A percentile compares a stretch with the other conserved stretches of the same genome.
These are phyloP conservation scores for Daphoenositta chrysoptera DNA, from an alignment of 2,113 vertebrate species.

Conservation along the genomic window DNA sequence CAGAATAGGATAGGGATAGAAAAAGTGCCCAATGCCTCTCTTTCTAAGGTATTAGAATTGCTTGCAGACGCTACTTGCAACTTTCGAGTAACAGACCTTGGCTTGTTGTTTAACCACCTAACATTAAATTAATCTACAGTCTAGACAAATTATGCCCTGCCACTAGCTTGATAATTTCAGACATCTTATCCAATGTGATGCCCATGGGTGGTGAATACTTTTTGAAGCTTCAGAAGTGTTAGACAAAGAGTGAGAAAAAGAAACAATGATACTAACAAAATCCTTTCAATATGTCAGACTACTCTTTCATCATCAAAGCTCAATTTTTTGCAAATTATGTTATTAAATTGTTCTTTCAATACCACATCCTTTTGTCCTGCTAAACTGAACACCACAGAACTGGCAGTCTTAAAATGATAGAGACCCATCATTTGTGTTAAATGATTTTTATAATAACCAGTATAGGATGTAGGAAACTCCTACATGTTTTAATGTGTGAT, in stretches of 20 bases:
- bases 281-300: background rate
- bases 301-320: background rate
- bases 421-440: background rate
- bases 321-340: background rate
- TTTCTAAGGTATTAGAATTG: background rate
- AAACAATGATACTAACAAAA: background rate
- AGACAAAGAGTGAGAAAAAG: background rate
- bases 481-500: background rate
- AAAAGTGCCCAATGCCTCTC: background rate
- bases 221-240: background rate
- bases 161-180: background rate
- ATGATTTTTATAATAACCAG: background rate
- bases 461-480: background rate
- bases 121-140: background rate
- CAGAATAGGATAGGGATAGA: too few species aligned
- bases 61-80: background rate
- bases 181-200: background rate
- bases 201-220: fast-evolving
- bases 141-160: background rate
- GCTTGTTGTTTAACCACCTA: background rate
- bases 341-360: background rate
- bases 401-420: background rate
- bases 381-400: background rate
- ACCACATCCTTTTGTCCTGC: background rate
- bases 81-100: background rate